A percentile compares a stretch with the other conserved stretches of the same genome.
Evolutionary conservation across 37 sponge, comb jelly and placozoan species (phyloP).

Genomic region (Axinella damicornis): DNA sequence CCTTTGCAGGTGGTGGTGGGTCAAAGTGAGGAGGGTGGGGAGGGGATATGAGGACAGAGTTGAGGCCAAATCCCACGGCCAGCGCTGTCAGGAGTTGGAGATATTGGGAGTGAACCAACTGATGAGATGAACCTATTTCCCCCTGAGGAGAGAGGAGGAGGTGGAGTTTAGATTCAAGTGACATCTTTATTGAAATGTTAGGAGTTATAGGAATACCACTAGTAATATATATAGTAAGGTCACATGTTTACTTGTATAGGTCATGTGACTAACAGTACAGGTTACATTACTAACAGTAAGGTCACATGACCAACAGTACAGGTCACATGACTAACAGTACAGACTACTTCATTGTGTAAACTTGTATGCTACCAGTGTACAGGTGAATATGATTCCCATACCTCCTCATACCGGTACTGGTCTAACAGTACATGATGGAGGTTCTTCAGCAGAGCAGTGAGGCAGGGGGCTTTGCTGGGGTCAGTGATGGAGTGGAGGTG

Average conservation of each 20-base stretch:
- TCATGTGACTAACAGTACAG: too few species aligned
- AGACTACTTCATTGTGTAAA: too few species aligned
- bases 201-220: too few species aligned
- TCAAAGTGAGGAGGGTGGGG: constrained; percentile 61
- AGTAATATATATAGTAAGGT: too few species aligned
- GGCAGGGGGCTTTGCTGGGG: constrained; percentile 60
- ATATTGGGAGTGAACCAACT: constrained; percentile 75
- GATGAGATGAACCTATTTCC: constrained; percentile 49
- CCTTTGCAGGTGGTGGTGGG: constrained; percentile 24
- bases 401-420: constrained; percentile 82
- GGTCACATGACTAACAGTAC: too few species aligned
- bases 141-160: constrained; percentile 3
- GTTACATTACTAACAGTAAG: too few species aligned
- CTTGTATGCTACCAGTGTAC: too few species aligned
- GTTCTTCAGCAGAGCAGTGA: constrained; percentile 68
- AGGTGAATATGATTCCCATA: too few species aligned
- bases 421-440: constrained; percentile 56
- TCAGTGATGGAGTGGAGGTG: constrained; percentile 20
- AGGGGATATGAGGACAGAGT: constrained; percentile 51
- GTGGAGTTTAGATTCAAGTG: too few species aligned
- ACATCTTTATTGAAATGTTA: too few species aligned
- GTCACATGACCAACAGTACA: too few species aligned
- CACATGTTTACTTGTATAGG: too few species aligned
- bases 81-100: constrained; percentile 71
- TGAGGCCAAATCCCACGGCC: constrained; percentile 66